Evolutionary conservation across 2,113 vertebrate genomes (phyloP).

Genomic region (Porphyrio hochstetteri): DNA sequence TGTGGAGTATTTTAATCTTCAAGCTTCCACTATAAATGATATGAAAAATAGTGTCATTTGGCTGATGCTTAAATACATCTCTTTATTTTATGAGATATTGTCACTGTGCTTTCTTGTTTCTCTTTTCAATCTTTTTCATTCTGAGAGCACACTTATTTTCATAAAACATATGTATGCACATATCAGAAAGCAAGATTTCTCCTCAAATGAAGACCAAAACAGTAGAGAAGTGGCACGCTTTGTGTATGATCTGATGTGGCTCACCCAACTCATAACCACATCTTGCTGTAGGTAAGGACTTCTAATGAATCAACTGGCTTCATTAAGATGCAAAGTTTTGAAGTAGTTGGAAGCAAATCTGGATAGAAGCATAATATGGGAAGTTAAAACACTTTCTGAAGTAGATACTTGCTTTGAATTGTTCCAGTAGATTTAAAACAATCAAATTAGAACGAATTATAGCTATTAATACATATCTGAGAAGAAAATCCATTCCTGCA

Average conservation of each 20-base stretch:
- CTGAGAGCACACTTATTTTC: slow-evolving; percentile 44
- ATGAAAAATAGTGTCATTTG: slow-evolving; percentile 64
- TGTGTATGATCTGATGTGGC: slow-evolving; percentile 36
- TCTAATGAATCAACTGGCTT: slow-evolving; percentile 34
- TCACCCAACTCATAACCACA: slow-evolving; percentile 27
- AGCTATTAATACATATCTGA: neutral
- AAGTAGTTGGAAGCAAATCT: slow-evolving; percentile 52
- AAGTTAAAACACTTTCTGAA: slow-evolving; percentile 59
- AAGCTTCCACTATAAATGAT: slow-evolving; percentile 53
- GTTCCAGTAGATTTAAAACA: neutral
- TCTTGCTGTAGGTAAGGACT: slow-evolving; percentile 48
- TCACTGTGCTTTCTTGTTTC: neutral
- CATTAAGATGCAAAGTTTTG: slow-evolving; percentile 58
- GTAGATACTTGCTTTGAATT: slow-evolving; percentile 16
- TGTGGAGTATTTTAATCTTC: slow-evolving; percentile 64
- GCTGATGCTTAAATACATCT: slow-evolving; percentile 54
- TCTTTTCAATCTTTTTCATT: slow-evolving; percentile 55
- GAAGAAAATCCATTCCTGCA: neutral
- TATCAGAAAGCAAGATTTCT: slow-evolving; percentile 60
- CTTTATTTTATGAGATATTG: slow-evolving; percentile 19
- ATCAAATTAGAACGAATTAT: neutral
- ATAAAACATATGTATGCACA: slow-evolving; percentile 20
- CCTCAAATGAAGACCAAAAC: slow-evolving; percentile 53
- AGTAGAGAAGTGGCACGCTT: slow-evolving; percentile 35
- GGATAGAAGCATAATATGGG: slow-evolving; percentile 42